Conservation (phyloP, 92 coral and sea anemone species). For the Zoanthus solanderi region DNA sequence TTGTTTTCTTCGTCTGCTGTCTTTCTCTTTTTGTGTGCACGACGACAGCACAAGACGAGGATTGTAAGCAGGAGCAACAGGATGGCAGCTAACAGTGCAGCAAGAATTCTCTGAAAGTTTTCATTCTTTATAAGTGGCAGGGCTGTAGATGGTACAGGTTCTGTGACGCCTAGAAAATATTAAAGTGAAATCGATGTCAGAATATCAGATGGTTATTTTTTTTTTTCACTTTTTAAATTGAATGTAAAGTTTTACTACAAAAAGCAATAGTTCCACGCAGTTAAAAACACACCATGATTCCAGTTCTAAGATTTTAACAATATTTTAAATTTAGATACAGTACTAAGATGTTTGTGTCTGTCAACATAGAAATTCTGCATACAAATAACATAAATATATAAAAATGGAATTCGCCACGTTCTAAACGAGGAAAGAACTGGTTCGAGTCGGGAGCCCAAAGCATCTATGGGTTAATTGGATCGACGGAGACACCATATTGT, state of each 20-base stretch:
- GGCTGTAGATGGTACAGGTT: background rate
- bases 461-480: too few species aligned
- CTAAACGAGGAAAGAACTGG: too few species aligned
- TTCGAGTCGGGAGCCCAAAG: too few species aligned
- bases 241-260: background rate
- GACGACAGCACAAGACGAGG: conserved; percentile 26
- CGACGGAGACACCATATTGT: too few species aligned
- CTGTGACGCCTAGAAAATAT: background rate
- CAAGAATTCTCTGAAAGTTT: conserved; percentile 14
- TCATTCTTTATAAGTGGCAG: conserved; percentile 17
- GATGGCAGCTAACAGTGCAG: conserved; percentile 14
- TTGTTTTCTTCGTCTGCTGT: conserved; percentile 28
- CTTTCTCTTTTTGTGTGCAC: conserved; percentile 5
- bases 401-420: too few species aligned
- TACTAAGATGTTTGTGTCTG: too few species aligned
- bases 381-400: too few species aligned
- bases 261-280: too few species aligned
- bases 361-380: too few species aligned
- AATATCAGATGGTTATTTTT: background rate
- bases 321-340: too few species aligned
- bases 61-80: conserved; percentile 17
- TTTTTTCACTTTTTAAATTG: background rate
- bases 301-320: too few species aligned
- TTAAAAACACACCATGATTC: too few species aligned
- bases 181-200: background rate